Conservation (phyloP, 2,888 invertebrate genomes). For the Hedya salicella region DNA sequence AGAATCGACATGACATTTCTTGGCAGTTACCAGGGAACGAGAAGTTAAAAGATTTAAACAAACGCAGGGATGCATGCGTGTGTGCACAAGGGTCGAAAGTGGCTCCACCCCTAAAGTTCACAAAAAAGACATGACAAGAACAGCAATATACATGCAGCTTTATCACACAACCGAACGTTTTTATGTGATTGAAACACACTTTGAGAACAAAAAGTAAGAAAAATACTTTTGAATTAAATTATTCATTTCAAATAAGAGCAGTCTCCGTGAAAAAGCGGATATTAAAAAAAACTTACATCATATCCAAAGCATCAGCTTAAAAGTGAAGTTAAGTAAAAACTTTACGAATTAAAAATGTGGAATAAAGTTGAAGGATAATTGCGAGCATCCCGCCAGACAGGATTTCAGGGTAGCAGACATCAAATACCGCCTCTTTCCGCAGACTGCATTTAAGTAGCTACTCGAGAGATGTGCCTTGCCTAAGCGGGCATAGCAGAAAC, state of each 20-base stretch:
- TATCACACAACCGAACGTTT: neutral
- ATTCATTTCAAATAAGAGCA: constrained; percentile 5
- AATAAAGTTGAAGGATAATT: constrained; percentile 41
- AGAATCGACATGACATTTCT: constrained; percentile 52
- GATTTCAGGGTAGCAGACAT: constrained; percentile 26
- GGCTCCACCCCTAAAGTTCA: constrained; percentile 5
- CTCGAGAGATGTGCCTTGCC: constrained; percentile 35
- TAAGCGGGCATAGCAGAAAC: constrained; percentile 26
- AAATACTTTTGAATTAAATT: neutral
- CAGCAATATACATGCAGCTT: neutral
- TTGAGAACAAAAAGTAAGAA: neutral
- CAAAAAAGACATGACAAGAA: constrained; percentile 6
- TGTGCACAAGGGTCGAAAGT: constrained; percentile 5
- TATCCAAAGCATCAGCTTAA: too few species aligned
- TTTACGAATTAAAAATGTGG: constrained; percentile 35
- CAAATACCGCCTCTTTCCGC: constrained; percentile 38
- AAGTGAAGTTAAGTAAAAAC: constrained; percentile 25
- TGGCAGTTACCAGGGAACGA: constrained; percentile 53
- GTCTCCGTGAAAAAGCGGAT: neutral
- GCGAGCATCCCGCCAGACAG: constrained; percentile 22
- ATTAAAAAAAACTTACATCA: constrained; percentile 21
- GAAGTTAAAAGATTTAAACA: constrained; percentile 41
- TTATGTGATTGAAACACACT: neutral
- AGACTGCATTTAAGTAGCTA: constrained; percentile 35
- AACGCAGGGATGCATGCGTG: constrained; percentile 5